Percentiles rank a stretch among this genome's conserved stretches.
phyloP scores from a whole-genome alignment of 2,797 vertebrate species.

The Epinephelus malabaricus region DNA sequence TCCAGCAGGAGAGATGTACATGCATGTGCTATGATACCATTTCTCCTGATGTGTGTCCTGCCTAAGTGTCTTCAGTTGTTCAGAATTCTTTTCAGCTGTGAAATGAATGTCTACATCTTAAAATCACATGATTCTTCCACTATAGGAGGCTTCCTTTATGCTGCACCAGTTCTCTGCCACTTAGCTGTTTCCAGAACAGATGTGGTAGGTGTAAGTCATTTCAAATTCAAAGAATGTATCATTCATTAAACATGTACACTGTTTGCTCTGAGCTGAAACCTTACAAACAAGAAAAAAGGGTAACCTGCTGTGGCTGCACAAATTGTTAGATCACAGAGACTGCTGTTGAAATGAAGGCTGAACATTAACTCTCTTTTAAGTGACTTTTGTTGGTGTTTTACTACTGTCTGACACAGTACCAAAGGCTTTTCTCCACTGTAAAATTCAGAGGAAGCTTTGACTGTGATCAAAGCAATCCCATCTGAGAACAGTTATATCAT shows the following conservation, averaged over 20 bases:
- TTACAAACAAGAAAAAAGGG: constrained; percentile 23
- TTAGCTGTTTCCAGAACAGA: constrained; percentile 45
- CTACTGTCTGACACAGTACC: constrained; percentile 26
- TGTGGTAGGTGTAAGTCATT: constrained; percentile 38
- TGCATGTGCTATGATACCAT: constrained; percentile 10
- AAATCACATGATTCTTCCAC: constrained; percentile 11
- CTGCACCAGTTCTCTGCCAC: constrained; percentile 21
- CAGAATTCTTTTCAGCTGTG: constrained; percentile 21
- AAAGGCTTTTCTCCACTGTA: constrained; percentile 24
- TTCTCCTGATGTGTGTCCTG: constrained; percentile 1
- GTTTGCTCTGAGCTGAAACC: constrained; percentile 23
- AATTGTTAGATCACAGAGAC: constrained; percentile 21
- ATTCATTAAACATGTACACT: constrained; percentile 51
- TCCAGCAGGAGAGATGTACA: not conserved
- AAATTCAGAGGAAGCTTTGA: constrained; percentile 5
- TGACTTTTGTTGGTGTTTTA: constrained; percentile 11
- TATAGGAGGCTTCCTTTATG: constrained; percentile 5
- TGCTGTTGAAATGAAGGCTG: constrained; percentile 5
- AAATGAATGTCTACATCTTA: constrained; percentile 15
- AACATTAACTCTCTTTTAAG: constrained; percentile 33
- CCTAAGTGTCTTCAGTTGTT: constrained; percentile 36
- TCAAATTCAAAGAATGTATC: constrained; percentile 41
- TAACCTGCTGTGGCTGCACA: constrained; percentile 16
- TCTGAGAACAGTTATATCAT: constrained; percentile 5
- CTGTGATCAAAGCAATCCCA: constrained; percentile 10